Percentiles rank a stretch among this genome's conserved stretches.
Conservation (phyloP, 2,888 invertebrate species). For the Polyommatus icarus region DNA sequence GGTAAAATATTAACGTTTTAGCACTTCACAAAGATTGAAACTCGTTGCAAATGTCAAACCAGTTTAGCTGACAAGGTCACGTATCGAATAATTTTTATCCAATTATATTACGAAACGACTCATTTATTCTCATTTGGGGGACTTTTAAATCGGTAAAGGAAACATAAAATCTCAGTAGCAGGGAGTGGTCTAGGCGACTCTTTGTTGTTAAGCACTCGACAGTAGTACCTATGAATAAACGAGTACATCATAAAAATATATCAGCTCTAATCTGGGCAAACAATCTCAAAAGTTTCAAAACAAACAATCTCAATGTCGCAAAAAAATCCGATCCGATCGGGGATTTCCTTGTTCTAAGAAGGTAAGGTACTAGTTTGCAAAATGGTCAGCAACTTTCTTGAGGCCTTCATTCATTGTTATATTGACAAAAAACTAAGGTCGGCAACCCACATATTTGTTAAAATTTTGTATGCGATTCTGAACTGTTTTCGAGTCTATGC, state of each 20-base stretch:
- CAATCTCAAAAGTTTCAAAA: slow-evolving; percentile 8
- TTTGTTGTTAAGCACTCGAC: slow-evolving; percentile 2
- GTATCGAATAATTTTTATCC: slow-evolving; percentile 57
- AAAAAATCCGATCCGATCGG: not conserved
- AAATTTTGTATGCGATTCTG: not conserved
- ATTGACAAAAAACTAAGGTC: not conserved
- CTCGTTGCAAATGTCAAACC: slow-evolving; percentile 68
- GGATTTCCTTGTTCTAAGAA: slow-evolving; percentile 22
- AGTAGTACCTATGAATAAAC: not conserved
- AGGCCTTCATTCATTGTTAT: slow-evolving; percentile 10
- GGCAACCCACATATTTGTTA: not conserved
- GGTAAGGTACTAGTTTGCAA: slow-evolving; percentile 17
- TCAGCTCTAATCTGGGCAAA: not conserved
- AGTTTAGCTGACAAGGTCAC: slow-evolving; percentile 66
- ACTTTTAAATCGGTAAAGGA: slow-evolving; percentile 25
- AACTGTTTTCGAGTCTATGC: not conserved
- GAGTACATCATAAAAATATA: not conserved
- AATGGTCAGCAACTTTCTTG: slow-evolving; percentile 12
- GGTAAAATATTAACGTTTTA: slow-evolving; percentile 28
- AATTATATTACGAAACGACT: slow-evolving; percentile 45
- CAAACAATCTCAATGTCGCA: not conserved
- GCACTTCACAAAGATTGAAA: slow-evolving; percentile 48
- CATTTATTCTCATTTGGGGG: slow-evolving; percentile 35
- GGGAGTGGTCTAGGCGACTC: slow-evolving; percentile 1
- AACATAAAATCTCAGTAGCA: not conserved